Base-by-base conservation (phyloP, 2,113 vertebrate species). In the Anthoscopus minutus region DNA sequence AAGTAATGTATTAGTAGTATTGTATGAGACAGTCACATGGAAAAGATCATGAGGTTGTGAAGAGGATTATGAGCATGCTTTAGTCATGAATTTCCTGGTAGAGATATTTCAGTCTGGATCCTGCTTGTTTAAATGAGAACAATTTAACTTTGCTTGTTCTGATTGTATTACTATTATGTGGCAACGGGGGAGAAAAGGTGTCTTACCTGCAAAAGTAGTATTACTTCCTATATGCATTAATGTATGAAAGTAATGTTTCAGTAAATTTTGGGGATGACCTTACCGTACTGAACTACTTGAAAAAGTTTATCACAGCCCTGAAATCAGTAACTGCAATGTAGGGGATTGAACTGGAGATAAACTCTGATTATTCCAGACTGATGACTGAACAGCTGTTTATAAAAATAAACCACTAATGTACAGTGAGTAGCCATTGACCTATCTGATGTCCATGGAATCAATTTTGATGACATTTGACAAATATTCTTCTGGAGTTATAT, bases 1-100 rank as follows among this genome's bases (percentile, higher is more conserved):
- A 70, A 93, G 93, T 79, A 89, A 82, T 78, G 82, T 88, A 83
- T 95, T 94, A 62, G 60, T 73, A 88, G 92, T 79, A 85, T 90
- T 92, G 89, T 93, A 77, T 86, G 92, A 95, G 92, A 56, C 70
- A 50, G 92, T 97, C 97, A 97, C 96, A 96, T 96, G 97, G 61
- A 93, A 94, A 90, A 86, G 90, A 94, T 96, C 93, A 96, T 86
- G 88, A 90, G 95, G 45, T 42, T 73, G 76, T 92, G 84, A 93
- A 89, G 88, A 93, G 93, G 96, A 96, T 97, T 97, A 95, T 60
- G 76, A 86, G 90, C 94, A 76, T 89, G 93, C 90, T 91, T 96
- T 73, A 92, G 93, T 91, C 83, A 92, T 95, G 76, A 92, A 88
- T 88, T 96, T 88, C 79, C 72, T 93, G 61, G 53, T 84, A 74